These are phyloP conservation scores for Embiotoca jacksoni DNA, from an alignment of 2,113 vertebrate genomes.

Conservation along the genomic window DNA sequence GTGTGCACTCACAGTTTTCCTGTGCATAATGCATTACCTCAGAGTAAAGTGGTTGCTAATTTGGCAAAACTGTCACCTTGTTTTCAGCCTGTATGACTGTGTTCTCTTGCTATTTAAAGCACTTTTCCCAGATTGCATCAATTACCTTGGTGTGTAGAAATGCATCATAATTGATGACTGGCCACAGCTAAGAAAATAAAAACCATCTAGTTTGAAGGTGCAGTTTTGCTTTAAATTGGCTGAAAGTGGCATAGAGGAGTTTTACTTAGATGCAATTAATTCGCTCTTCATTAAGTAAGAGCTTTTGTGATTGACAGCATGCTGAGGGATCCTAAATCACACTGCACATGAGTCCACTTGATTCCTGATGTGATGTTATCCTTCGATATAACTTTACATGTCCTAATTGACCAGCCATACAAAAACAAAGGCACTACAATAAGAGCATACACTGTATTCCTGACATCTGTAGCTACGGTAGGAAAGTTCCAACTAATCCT, in stretches of 20 bases:
- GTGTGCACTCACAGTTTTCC: conserved; percentile 1
- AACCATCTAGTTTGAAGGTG: not conserved
- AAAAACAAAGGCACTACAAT: conserved; percentile 9
- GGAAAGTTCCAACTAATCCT: conserved; percentile 41
- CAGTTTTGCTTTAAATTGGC: not conserved
- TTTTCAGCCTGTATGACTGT: not conserved
- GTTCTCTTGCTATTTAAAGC: not conserved
- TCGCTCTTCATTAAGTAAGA: too few relatives aligned
- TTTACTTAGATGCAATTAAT: too few relatives aligned
- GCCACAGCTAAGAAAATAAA: not conserved
- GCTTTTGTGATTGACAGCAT: not conserved
- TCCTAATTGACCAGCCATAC: not conserved
- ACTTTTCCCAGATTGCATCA: not conserved
- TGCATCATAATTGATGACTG: conserved; percentile 2
- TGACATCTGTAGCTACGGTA: conserved; percentile 6
- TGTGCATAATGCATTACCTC: not conserved
- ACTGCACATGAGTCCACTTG: not conserved
- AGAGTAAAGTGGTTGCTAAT: conserved; percentile 9
- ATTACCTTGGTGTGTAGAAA: conserved; percentile 1
- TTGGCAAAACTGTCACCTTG: not conserved
- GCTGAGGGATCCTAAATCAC: not conserved
- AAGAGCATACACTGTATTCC: too few relatives aligned
- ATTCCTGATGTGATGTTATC: not conserved
- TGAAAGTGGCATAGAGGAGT: too few relatives aligned
- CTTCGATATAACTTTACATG: not conserved